phyloP scores from a whole-genome alignment of 2,797 vertebrate genomes.

The Helicolenus hilgendorfi region DNA sequence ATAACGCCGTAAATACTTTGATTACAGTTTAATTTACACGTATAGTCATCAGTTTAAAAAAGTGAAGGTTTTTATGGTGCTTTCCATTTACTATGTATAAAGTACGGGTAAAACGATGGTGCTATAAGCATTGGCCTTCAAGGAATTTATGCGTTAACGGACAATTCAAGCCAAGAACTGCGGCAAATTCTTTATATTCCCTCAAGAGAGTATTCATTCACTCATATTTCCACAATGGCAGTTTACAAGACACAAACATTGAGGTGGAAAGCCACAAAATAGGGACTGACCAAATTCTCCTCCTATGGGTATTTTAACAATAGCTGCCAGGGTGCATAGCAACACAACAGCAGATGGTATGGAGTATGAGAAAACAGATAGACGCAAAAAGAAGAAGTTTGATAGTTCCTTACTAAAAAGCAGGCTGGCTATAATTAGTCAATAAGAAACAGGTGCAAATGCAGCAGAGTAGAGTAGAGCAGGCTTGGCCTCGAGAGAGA shows the following conservation, averaged over 20 bases:
- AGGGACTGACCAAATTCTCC: constrained; percentile 10
- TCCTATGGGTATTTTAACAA: constrained; percentile 46
- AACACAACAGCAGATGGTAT: constrained; percentile 74
- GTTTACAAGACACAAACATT: constrained; percentile 39
- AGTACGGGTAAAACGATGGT: too few species aligned
- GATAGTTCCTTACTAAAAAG: constrained; percentile 86
- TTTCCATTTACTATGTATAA: background rate
- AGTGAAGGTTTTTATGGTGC: background rate
- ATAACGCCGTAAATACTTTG: background rate
- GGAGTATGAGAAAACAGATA: constrained; percentile 57
- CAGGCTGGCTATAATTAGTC: constrained; percentile 81
- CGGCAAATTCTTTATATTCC: background rate
- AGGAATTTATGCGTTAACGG: constrained; percentile 12
- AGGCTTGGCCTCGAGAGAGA: constrained; percentile 72
- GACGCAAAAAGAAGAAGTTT: constrained; percentile 83
- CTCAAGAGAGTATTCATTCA: constrained; percentile 14
- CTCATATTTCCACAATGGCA: constrained; percentile 25
- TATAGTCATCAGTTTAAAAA: background rate
- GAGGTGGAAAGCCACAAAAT: constrained; percentile 49
- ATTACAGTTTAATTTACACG: background rate
- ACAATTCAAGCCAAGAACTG: background rate
- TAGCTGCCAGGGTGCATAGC: constrained; percentile 19
- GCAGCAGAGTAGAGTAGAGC: constrained; percentile 44
- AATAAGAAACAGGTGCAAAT: constrained; percentile 82
- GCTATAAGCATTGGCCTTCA: background rate